A percentile compares a stretch with the other conserved stretches of the same genome.
These are phyloP conservation scores for Lysandra coridon DNA, from an alignment of 2,888 invertebrate species.

Conservation along the genomic window DNA sequence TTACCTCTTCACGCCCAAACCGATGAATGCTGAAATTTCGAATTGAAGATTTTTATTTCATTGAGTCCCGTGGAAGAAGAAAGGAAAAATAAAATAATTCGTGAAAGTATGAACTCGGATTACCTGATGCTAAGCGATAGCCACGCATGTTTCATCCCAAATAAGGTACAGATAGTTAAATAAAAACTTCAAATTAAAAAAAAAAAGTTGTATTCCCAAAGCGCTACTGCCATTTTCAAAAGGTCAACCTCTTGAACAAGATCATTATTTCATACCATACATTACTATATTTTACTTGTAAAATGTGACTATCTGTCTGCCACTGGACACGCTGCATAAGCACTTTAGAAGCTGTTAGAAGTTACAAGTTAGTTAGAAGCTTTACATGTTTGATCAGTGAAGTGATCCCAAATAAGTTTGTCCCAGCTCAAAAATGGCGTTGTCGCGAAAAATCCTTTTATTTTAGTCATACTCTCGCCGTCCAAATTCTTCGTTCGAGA, in stretches of 20 bases:
- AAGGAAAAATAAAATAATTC: too few relatives aligned
- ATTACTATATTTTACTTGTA: not conserved
- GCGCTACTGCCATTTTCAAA: not conserved
- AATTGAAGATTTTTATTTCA: too few relatives aligned
- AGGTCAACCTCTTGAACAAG: not conserved
- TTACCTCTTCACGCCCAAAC: too few relatives aligned
- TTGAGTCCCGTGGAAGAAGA: too few relatives aligned
- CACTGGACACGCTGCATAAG: not conserved
- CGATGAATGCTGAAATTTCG: too few relatives aligned
- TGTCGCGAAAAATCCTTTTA: not conserved
- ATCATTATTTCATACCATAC: not conserved
- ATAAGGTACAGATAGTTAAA: not conserved
- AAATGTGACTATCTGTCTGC: not conserved
- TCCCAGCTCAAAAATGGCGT: not conserved
- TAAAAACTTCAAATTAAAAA: not conserved
- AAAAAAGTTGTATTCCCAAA: not conserved
- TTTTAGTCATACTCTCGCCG: not conserved
- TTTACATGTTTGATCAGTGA: not conserved
- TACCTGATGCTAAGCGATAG: too few relatives aligned
- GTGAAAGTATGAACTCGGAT: too few relatives aligned
- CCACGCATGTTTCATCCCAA: not conserved
- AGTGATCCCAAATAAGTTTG: constrained; percentile 9
- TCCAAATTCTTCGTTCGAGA: not conserved
- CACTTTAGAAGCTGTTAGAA: not conserved
- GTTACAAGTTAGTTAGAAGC: too few relatives aligned